A percentile compares a stretch with the other conserved stretches of the same genome.
These are phyloP conservation scores for Gambusia affinis DNA, from an alignment of 2,113 vertebrate genomes.

Conservation along the genomic window DNA sequence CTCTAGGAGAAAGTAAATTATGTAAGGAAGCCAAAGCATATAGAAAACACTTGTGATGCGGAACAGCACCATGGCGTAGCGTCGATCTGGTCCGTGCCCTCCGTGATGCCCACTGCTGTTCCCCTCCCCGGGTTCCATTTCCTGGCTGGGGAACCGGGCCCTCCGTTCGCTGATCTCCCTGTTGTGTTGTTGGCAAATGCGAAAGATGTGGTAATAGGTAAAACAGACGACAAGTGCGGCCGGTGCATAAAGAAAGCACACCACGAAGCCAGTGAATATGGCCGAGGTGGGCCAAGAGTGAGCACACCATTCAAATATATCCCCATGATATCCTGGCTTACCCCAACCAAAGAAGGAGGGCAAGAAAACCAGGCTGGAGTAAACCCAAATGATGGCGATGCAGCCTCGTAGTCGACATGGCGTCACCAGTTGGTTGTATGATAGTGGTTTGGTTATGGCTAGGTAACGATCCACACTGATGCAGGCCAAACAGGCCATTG, in stretches of 20 bases:
- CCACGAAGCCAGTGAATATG: constrained; percentile 96
- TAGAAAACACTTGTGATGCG: constrained; percentile 99
- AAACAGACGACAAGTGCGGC: constrained; percentile 97
- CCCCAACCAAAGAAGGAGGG: constrained; percentile 98
- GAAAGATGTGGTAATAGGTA: constrained; percentile 99
- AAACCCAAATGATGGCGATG: constrained; percentile 95
- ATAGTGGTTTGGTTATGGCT: constrained; percentile 96
- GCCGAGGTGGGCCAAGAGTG: constrained; percentile 95
- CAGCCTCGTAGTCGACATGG: constrained; percentile 94
- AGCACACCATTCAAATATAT: constrained; percentile 99
- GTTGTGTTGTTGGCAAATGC: constrained; percentile 98
- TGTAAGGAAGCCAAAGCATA: constrained; percentile 97
- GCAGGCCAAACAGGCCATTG: constrained; percentile 97
- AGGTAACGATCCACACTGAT: constrained; percentile 98
- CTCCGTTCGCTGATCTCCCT: constrained; percentile 94
- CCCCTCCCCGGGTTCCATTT: constrained; percentile 88
- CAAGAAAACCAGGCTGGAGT: constrained; percentile 93
- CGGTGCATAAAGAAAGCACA: constrained; percentile 95
- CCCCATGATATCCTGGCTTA: constrained; percentile 98
- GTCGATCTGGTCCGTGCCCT: constrained; percentile 88
- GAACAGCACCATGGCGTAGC: constrained; percentile 96
- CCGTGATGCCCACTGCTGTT: constrained; percentile 76
- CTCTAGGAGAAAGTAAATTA: constrained; percentile 97
- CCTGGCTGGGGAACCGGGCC: constrained; percentile 93
- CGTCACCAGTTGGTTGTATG: constrained; percentile 97